These are phyloP conservation scores for Ypsolopha scabrella DNA, from an alignment of 2,888 invertebrate species.

Conservation along the genomic window DNA sequence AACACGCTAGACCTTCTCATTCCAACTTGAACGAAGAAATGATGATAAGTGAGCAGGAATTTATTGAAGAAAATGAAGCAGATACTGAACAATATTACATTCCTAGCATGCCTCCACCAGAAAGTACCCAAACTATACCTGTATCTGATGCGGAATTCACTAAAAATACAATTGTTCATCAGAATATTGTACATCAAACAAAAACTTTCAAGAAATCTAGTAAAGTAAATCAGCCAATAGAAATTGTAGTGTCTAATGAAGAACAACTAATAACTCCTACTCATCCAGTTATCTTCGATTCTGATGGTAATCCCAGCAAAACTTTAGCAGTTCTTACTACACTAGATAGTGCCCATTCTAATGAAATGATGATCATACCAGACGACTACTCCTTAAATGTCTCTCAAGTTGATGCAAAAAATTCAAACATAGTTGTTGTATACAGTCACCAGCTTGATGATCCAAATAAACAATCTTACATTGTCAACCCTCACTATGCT, in stretches of 20 bases:
- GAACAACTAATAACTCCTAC: conserved; percentile 56
- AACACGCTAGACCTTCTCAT: conserved; percentile 17
- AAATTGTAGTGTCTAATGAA: conserved; percentile 63
- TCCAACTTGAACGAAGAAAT: conserved; percentile 33
- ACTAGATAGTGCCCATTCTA: conserved; percentile 54
- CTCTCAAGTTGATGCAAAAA: conserved; percentile 57
- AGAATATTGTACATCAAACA: conserved; percentile 26
- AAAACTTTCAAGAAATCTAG: conserved; percentile 37
- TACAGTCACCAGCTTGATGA: conserved; percentile 72
- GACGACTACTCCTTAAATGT: conserved; percentile 71
- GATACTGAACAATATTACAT: conserved; percentile 30
- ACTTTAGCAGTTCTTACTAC: conserved; percentile 44
- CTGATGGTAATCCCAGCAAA: conserved; percentile 39
- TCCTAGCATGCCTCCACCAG: conserved; percentile 29
- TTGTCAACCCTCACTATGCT: conserved; percentile 22
- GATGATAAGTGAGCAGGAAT: conserved; percentile 72
- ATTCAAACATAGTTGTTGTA: conserved; percentile 74
- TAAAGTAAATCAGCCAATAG: conserved; percentile 46
- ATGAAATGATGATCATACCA: conserved; percentile 74
- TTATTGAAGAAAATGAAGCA: conserved; percentile 50
- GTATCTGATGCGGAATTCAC: not conserved
- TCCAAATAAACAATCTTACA: conserved; percentile 61
- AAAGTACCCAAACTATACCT: conserved; percentile 21
- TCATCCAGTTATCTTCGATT: conserved; percentile 55
- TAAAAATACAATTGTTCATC: conserved; percentile 20